Base-by-base conservation (phyloP, 2,888 invertebrate species). In the Synergus umbraculus region DNA sequence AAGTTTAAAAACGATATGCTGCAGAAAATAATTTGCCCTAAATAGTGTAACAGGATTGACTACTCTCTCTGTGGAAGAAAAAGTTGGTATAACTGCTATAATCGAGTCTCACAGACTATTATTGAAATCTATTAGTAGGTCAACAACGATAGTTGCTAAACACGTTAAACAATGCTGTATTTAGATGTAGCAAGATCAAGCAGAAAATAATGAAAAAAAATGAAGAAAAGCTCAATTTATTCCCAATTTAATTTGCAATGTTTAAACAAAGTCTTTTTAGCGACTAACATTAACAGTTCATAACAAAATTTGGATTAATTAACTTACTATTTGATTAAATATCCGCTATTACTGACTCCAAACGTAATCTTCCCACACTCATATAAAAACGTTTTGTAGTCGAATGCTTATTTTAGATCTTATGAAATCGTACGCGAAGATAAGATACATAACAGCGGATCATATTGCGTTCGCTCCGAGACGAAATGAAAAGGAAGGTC, bases 391-490 rank as follows among this genome's bases (percentile, higher is more conserved):
- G 29, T 69, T 49, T 69, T 29, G 29, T 49, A 69, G 37, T 69
- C 15, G 37, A 4, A 69, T 69, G 69, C 46, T 69, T 69, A 29
- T 69, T 69, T 69, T 46, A 46, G 29, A 49, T 13, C 15, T 69
- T 69, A 49, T 69, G 69, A 69, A 69, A 69, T 69, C 69, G 9
- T 29, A 46, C 15, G 69, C 13, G 49, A 69, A 69, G 69, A 69
- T 69, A 69, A 69, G 46, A 8, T 15, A 49, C 49, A 49, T 69
- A 69, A 60, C 46, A 49, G 46, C 49, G 29, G 69, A 69, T 46
- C 29, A 69, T 49, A 69, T 69, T 69, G 69, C 69, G 9, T 44
- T 49, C 22, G 22, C 67, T 46, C 29, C 8, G 49, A 69, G 67
- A 49, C 46, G 69, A 69, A 69, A 49, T 69, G 8, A 49, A 46